Evolutionary conservation across 2,113 vertebrate species (phyloP).

Genomic region (Ursus arctos): DNA sequence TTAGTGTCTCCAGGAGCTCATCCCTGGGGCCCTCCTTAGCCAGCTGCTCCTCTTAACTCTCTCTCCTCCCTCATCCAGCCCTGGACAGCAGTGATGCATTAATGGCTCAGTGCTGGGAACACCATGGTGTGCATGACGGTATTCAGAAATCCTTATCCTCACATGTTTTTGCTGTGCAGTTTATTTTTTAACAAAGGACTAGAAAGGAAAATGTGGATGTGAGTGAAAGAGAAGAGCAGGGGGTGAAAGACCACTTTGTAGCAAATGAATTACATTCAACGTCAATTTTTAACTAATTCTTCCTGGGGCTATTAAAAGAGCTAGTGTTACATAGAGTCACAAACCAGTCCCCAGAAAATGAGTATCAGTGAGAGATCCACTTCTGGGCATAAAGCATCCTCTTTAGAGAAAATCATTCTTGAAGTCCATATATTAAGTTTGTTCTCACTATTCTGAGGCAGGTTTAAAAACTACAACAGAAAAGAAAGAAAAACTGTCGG

Average conservation of each 20-base stretch:
- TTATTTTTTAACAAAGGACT: slow-evolving; percentile 83
- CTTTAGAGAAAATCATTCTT: slow-evolving; percentile 73
- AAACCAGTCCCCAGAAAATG: slow-evolving; percentile 71
- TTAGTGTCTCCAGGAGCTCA: background rate
- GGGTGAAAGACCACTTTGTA: slow-evolving; percentile 78
- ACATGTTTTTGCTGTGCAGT: slow-evolving; percentile 69
- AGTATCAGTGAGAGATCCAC: slow-evolving; percentile 58
- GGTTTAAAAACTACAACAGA: slow-evolving; percentile 20
- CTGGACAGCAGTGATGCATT: slow-evolving; percentile 19
- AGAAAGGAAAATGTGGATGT: slow-evolving; percentile 62
- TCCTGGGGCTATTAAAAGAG: slow-evolving; percentile 79
- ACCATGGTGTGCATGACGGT: slow-evolving; percentile 30
- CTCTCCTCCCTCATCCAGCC: slow-evolving; percentile 6
- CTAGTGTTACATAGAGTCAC: slow-evolving; percentile 60
- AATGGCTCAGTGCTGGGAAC: slow-evolving; percentile 49
- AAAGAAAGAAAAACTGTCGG: slow-evolving; percentile 45
- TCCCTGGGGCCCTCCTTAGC: background rate
- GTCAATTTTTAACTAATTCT: slow-evolving; percentile 83
- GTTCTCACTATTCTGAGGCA: slow-evolving; percentile 29
- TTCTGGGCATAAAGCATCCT: slow-evolving; percentile 71
- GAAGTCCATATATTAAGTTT: slow-evolving; percentile 55
- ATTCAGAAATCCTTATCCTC: slow-evolving; percentile 76
- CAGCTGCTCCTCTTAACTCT: background rate
- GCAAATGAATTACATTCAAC: slow-evolving; percentile 75
- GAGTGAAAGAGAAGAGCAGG: slow-evolving; percentile 75